Evolutionary conservation across 2,797 vertebrate genomes (phyloP), one percentile per base, ranked within the genome.

Genomic region (Percopsis omiscomaycus): DNA sequence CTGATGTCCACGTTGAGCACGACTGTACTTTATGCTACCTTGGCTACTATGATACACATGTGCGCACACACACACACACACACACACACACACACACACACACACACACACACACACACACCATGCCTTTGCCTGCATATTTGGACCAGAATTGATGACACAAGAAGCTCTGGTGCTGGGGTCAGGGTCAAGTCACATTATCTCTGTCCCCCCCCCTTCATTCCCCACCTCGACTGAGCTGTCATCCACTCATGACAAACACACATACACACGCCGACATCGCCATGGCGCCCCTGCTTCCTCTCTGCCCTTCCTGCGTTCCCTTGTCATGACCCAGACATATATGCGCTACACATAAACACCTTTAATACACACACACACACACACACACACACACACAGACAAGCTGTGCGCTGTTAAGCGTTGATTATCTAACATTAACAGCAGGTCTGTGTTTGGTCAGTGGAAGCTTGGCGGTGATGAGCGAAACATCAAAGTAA

Each of bases 401-500:
- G 11, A 46, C 22, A 55, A 48, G 61, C 32, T 6, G 27, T 27
- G 5, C 29, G 56, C 75, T 61, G 73, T 74, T 81, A 84, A 79
- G 84, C 82, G 28, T 60, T 69, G 69, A 58, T 73, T 74, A 79
- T 84, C 75, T 69, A 73, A 84, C 77, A 77, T 79, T 81, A 77
- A 81, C 77, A 78, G 78, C 63, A 79, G 54, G 68, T 77, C 74
- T 73, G 73, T 76, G 66, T 78, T 56, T 66, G 60, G 79, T 74
- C 69, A 73, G 75, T 66, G 67, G 48, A 67, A 3, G 54, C 77
- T 77, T 57, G 1, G 68, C 66, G 68, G 2, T 66, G 64, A 56
- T 73, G 71, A 22, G 69, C 28, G 62, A 15, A 55, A 83, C 78
- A 84, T 88, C 84, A 90, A 86, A 89, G 82, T 64, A 28, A n/a